A percentile compares a stretch with the other conserved stretches of the same genome.
These are phyloP conservation scores for Drosophila austrosaltans DNA, from an alignment of 2,888 invertebrate genomes.

Conservation along the genomic window DNA sequence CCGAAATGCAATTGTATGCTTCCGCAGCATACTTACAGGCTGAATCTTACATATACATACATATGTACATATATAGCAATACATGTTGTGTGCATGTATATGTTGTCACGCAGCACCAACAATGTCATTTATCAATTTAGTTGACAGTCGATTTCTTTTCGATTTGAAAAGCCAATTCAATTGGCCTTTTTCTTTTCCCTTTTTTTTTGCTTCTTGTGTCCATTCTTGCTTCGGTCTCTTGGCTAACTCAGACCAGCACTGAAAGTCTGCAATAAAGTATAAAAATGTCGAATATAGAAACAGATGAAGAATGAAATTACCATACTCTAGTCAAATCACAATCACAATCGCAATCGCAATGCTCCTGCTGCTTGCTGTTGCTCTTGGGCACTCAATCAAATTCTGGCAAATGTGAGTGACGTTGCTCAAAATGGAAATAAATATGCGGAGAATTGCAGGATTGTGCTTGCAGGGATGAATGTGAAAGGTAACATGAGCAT, in stretches of 20 bases:
- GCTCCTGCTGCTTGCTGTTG: conserved; percentile 42
- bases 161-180: conserved; percentile 63
- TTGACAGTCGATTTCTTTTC: conserved; percentile 81
- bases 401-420: conserved; percentile 57
- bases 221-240: conserved; percentile 37
- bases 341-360: conserved; percentile 55
- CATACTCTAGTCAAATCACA: conserved; percentile 73
- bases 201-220: conserved; percentile 17
- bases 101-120: conserved; percentile 61
- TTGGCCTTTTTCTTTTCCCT: conserved; percentile 52
- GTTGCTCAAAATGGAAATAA: conserved; percentile 36
- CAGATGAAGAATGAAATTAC: conserved; percentile 57
- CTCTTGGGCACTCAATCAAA: conserved; percentile 67
- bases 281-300: conserved; percentile 37
- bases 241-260: conserved; percentile 35
- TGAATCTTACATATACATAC: conserved; percentile 20
- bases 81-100: conserved; percentile 21
- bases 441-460: conserved; percentile 30
- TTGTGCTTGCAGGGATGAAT: conserved; percentile 8
- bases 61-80: not conserved
- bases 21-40: conserved; percentile 40
- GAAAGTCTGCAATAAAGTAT: conserved; percentile 67
- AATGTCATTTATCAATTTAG: conserved; percentile 80
- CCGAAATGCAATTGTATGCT: conserved; percentile 60
- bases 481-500: not conserved